These are phyloP conservation scores for Gobionotothen gibberifrons DNA, from an alignment of 2,797 vertebrate species.

Conservation along the genomic window DNA sequence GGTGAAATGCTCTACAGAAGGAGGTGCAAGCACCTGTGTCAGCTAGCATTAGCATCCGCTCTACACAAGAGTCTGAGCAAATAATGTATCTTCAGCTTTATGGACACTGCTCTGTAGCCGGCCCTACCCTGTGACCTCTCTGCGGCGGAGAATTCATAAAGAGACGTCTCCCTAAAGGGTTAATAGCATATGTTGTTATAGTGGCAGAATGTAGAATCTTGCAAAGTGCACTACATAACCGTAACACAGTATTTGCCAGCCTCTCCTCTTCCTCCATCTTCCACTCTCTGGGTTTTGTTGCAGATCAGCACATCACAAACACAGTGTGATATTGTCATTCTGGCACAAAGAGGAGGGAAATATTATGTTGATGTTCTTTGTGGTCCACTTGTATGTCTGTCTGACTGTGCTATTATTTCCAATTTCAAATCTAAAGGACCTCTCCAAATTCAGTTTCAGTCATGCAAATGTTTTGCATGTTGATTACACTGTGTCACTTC, in stretches of 20 bases:
- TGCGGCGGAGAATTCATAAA: not conserved
- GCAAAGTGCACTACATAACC: constrained; percentile 4
- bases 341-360: constrained; percentile 14
- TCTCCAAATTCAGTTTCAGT: constrained; percentile 33
- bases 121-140: not conserved
- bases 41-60: not conserved
- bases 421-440: constrained; percentile 23
- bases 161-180: not conserved
- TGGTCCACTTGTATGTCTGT: constrained; percentile 23
- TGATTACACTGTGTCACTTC: constrained; percentile 27
- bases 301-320: constrained; percentile 18
- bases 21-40: not conserved
- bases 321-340: constrained; percentile 6
- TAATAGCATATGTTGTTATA: not conserved
- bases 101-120: not conserved
- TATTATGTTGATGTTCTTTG: constrained; percentile 24
- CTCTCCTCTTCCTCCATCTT: constrained; percentile 14
- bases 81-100: not conserved
- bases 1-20: constrained; percentile 1
- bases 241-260: not conserved
- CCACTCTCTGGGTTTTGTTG: constrained; percentile 14
- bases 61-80: constrained; percentile 1
- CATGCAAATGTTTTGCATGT: constrained; percentile 39
- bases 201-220: not conserved
- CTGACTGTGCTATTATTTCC: constrained; percentile 21